Base-by-base conservation (phyloP, 1,140 invertebrate species). In the Ptiloglossa arizonensis region DNA sequence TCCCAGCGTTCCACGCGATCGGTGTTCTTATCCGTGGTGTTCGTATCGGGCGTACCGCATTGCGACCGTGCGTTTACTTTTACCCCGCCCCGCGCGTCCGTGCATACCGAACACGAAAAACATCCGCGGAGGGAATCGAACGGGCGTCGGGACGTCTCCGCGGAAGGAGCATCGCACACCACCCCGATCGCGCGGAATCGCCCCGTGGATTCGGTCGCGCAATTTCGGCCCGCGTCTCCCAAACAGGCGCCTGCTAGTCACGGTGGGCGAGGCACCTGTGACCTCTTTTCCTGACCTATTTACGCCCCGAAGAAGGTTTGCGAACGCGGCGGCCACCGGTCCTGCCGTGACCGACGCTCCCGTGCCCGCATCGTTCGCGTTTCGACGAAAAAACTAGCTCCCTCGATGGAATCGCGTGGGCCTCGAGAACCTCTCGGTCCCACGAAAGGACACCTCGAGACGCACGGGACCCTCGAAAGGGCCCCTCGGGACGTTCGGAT, bases 191-290 rank as follows among this genome's bases (percentile, higher is more conserved):
- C 32, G 35, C 11, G 54, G 24, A 19, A 27, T 62, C 35, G 62
- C n/a, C n/a, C n/a, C 24, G 63, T 22, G 13, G n/a, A 35, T 59
- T 59, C 27, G 13, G 24, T 46, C 44, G 35, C 41, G 32, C 32
- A 24, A 71, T 71, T 44, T 22, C 32, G 29, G 69, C 62, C 71
- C 44, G 44, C 56, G 64, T 32, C 71, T 73, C 66, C n/a, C 62
- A 66, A 63, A 81, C 68, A 62, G n/a, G 67, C 64, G 64, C 38
- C 52, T 63, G 52, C 78, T 68, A 71, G 81, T 35, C 73, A 69
- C 56, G 44, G 82, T 85, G 83, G 83, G 83, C 83, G 83, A 85
- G 83, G 83, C 83, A 83, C 82, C 83, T 85, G 83, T 79, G 82
- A 85, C 83, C 83, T 73, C 83, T 81, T 85, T 85, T 60, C 46